A percentile compares a stretch with the other conserved stretches of the same genome.
These are phyloP conservation scores for Epinephelus awoara DNA, from an alignment of 2,797 vertebrate genomes.

Conservation along the genomic window DNA sequence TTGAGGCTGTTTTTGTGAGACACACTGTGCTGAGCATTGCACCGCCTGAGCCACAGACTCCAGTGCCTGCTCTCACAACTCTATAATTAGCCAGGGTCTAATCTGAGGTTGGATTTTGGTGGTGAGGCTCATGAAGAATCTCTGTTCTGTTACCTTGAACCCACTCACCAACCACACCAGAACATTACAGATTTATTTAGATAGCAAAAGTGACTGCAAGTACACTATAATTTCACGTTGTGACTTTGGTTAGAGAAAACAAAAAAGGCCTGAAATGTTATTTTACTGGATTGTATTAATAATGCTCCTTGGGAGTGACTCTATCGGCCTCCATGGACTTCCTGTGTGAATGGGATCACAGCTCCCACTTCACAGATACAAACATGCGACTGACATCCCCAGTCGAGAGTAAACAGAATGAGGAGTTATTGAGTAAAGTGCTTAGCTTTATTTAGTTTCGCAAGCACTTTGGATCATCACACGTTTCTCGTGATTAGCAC, in stretches of 20 bases:
- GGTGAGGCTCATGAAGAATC: conserved; percentile 47
- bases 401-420: conserved; percentile 58
- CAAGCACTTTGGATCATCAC: conserved; percentile 83
- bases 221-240: conserved; percentile 15
- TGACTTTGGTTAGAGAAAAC: conserved; percentile 60
- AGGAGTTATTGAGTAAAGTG: conserved; percentile 78
- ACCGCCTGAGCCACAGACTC: conserved; percentile 30
- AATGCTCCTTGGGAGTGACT: conserved; percentile 40
- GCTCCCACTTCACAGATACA: conserved; percentile 35
- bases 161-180: conserved; percentile 43
- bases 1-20: conserved; percentile 28
- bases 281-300: conserved; percentile 29
- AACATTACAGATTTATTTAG: conserved; percentile 14
- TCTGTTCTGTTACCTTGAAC: conserved; percentile 57
- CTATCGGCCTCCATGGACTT: conserved; percentile 7
- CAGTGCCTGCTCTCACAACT: conserved; percentile 37
- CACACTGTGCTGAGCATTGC: background rate
- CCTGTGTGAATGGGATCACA: conserved; percentile 30
- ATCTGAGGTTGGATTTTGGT: conserved; percentile 61
- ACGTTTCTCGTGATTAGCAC: conserved; percentile 84
- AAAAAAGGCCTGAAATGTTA: conserved; percentile 22
- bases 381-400: conserved; percentile 35
- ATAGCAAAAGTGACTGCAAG: conserved; percentile 27
- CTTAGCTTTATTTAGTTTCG: conserved; percentile 78
- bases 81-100: conserved; percentile 69